Percentiles rank a stretch among this genome's conserved stretches.
phyloP scores from a whole-genome alignment of 2,888 invertebrate genomes.

The Helleia helle region DNA sequence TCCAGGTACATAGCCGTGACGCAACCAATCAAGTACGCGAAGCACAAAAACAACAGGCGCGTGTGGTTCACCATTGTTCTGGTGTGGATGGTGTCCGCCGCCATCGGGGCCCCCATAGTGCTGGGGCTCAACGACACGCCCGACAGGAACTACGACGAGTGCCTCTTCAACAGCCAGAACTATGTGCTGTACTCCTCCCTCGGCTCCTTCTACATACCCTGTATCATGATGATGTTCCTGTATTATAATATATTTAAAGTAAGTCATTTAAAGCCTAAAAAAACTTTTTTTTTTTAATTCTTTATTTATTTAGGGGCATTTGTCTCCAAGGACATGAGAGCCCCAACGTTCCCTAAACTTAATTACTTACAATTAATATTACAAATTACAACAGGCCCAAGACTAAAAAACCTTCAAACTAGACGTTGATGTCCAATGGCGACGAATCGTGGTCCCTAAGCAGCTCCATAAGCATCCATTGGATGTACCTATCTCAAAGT shows the following conservation, averaged over 20 bases:
- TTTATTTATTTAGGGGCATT: no score
- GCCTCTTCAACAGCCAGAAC: constrained; percentile 97
- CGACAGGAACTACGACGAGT: constrained; percentile 85
- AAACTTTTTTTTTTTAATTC: no score
- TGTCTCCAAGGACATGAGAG: no score
- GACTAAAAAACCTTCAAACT: no score
- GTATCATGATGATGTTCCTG: constrained; percentile 97
- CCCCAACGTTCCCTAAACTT: no score
- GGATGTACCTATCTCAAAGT: no score
- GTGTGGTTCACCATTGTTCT: constrained; percentile 95
- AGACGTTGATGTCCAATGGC: no score
- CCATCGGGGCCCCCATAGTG: constrained; percentile 96
- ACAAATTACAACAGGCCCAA: no score
- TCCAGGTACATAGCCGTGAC: constrained; percentile 98
- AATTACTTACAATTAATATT: no score
- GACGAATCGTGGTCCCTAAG: no score
- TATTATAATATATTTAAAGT: constrained; percentile 99
- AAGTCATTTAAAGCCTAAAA: no score
- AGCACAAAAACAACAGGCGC: constrained; percentile 96
- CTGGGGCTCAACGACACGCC: constrained; percentile 96
- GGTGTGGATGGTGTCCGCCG: constrained; percentile 93
- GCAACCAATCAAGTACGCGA: constrained; percentile 98
- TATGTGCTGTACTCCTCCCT: constrained; percentile 98
- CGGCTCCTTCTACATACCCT: constrained; percentile 98
- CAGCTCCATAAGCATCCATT: no score